These are phyloP conservation scores for Ceratina calcarata DNA, from an alignment of 1,140 invertebrate genomes.

Conservation along the genomic window DNA sequence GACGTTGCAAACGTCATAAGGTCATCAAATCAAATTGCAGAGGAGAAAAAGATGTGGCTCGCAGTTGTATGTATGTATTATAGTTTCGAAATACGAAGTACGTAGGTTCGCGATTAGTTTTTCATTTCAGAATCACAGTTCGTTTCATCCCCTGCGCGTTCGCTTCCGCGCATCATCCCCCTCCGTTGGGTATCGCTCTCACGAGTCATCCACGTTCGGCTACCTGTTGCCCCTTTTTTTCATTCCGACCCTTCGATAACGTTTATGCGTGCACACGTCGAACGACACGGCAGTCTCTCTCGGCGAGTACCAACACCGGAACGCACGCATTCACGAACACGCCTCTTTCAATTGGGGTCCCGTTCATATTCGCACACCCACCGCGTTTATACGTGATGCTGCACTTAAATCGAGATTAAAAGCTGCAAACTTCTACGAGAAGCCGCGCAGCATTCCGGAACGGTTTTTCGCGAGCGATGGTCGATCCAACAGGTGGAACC, in stretches of 20 bases:
- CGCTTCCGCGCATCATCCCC: neutral
- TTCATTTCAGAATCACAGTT: too few species aligned
- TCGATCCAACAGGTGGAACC: conserved; percentile 22
- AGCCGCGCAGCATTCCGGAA: neutral
- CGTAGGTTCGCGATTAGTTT: too few species aligned
- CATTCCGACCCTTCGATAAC: neutral
- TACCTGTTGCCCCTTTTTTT: conserved; percentile 48
- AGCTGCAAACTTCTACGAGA: neutral
- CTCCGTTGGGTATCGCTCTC: neutral
- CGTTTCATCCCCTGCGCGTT: conserved; percentile 14
- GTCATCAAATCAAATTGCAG: neutral
- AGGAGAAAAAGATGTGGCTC: neutral
- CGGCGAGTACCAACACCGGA: neutral
- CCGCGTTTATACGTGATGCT: neutral
- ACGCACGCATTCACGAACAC: conserved; percentile 6
- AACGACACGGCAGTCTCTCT: neutral
- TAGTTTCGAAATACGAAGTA: too few species aligned
- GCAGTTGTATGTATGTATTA: neutral
- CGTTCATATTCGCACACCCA: neutral
- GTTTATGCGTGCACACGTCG: conserved; percentile 31
- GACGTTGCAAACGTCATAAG: neutral
- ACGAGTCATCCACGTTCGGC: conserved; percentile 2
- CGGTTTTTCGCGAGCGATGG: neutral
- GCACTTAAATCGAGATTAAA: conserved; percentile 29
- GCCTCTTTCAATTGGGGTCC: neutral